phyloP scores from a whole-genome alignment of 2,797 vertebrate species.

The Acanthis flammea region DNA sequence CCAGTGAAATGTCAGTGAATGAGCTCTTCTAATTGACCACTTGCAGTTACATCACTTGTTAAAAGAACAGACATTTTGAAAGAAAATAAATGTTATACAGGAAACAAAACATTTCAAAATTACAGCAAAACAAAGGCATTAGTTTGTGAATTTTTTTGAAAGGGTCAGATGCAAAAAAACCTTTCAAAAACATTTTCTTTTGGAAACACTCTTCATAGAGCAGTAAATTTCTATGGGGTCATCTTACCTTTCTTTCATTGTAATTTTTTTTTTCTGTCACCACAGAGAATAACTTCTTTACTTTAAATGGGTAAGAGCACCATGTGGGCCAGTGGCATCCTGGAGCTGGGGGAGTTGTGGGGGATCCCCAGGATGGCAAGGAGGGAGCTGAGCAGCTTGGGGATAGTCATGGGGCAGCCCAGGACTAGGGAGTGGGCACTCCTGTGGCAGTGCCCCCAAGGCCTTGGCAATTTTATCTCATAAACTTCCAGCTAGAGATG shows the following conservation, averaged over 20 bases:
- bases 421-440: accelerated
- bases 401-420: background rate
- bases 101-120: background rate
- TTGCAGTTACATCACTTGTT: background rate
- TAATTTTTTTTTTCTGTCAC: background rate
- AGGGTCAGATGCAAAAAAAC: background rate
- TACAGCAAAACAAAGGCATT: background rate
- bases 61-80: background rate
- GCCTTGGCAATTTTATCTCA: background rate
- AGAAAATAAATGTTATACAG: background rate
- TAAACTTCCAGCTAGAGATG: background rate
- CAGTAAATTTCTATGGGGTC: background rate
- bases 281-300: background rate
- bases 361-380: accelerated
- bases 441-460: accelerated
- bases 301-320: background rate
- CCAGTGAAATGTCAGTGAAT: background rate
- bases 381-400: background rate
- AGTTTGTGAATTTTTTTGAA: background rate
- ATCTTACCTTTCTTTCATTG: background rate
- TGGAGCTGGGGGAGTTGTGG: background rate
- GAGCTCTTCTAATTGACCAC: background rate
- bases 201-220: background rate
- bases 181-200: background rate
- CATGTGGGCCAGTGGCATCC: accelerated